Evolutionary conservation across 2,797 vertebrate genomes (phyloP), one percentile per base, ranked within the genome.

Genomic region (Pterois miles): DNA sequence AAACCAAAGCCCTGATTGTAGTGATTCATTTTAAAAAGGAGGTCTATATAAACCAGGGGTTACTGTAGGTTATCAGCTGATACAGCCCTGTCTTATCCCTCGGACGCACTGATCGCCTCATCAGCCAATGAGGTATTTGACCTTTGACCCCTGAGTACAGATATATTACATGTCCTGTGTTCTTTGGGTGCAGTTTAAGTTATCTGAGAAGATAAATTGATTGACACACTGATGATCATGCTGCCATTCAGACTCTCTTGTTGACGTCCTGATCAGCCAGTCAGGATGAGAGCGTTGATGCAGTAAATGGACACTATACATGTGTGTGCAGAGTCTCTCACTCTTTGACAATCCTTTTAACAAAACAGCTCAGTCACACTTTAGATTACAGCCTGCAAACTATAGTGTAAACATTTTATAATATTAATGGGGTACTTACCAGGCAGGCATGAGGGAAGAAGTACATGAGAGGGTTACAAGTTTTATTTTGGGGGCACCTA

Each of bases 191-290:
- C 57, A 78, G 67, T 81, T 43, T 1, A 18, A 68, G n/a, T 66
- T 79, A 79, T 77, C 65, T 48, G 31, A 77, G 46, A 20, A 68
- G 80, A 85, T 74, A 71, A 31, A 43, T 56, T 52, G 40, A 65
- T 68, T 65, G 23, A 57, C 10, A 33, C 67, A 57, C 4, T 38
- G 53, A 34, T 8, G 4, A 27, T 57, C 36, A 4, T 2, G 11
- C 20, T 4, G 3, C 20, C 8, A 2, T 18, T 63, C 64, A 40
- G 6, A 33, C 54, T 71, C 54, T 75, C 79, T 83, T 63, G 33
- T 54, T 31, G 22, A 85, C 65, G 64, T 90, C 91, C 90, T 93
- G 92, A 95, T 92, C 87, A 92, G 29, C 78, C 90, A 95, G 50
- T 94, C 92, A 90, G 91, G 88, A 90, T 53, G 46, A 79, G 74